Percentiles rank a stretch among this genome's conserved stretches.
Evolutionary conservation across 2,113 vertebrate genomes (phyloP).

Genomic region (Cnemophilus loriae): DNA sequence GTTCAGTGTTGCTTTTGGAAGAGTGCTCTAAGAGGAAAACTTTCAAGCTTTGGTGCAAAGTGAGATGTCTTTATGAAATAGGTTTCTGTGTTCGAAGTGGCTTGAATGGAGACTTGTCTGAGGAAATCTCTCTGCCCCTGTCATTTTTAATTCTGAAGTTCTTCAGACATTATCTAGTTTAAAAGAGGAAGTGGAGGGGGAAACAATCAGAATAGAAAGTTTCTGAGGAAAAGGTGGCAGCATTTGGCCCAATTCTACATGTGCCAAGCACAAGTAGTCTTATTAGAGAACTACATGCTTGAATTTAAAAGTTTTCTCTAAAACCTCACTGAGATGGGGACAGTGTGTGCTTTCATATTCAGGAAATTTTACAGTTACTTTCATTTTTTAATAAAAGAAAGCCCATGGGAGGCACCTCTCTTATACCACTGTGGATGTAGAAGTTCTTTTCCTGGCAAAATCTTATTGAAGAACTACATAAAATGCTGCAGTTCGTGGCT

Average conservation of each 20-base stretch:
- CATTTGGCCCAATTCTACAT: background rate
- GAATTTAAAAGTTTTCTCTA: background rate
- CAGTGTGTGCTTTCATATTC: background rate
- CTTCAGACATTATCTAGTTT: background rate
- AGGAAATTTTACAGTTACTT: background rate
- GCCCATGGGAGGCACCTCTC: background rate
- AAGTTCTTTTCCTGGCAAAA: background rate
- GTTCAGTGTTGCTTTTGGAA: background rate
- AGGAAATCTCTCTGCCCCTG: background rate
- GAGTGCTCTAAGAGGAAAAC: background rate
- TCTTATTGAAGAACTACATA: background rate
- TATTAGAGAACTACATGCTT: background rate
- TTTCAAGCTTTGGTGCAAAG: background rate
- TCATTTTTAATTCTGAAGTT: background rate
- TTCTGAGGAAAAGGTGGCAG: background rate
- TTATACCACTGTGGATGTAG: background rate
- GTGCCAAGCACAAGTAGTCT: background rate
- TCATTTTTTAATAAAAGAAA: background rate
- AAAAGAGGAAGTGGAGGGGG: fast-evolving
- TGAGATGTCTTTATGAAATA: background rate
- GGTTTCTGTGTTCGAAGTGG: background rate
- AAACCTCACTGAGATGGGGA: background rate
- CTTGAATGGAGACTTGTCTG: background rate
- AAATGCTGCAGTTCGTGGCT: background rate
- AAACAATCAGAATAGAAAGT: background rate